phyloP scores from a whole-genome alignment of 2,888 invertebrate species.

The Limnephilus marmoratus region DNA sequence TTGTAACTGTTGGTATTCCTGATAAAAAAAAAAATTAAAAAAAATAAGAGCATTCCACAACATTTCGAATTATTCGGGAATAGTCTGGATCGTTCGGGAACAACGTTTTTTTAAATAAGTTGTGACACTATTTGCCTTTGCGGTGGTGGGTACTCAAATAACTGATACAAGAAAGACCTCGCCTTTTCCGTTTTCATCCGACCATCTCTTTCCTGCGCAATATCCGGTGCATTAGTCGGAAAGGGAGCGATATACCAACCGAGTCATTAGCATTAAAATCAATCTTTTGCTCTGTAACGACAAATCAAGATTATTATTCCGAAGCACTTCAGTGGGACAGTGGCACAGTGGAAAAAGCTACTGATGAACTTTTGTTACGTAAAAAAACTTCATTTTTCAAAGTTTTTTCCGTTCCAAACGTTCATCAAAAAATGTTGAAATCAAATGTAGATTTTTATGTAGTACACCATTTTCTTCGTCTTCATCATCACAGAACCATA shows the following conservation, averaged over 20 bases:
- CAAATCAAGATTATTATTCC: constrained; percentile 50
- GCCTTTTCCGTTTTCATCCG: constrained; percentile 55
- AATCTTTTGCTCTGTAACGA: constrained; percentile 48
- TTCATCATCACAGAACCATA: not conserved
- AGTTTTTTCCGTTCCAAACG: no score
- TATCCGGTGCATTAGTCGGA: constrained; percentile 57
- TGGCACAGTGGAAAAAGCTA: constrained; percentile 7
- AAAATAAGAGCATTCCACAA: no score
- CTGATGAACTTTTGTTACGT: not conserved
- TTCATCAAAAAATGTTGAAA: no score
- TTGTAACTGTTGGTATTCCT: no score
- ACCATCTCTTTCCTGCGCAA: constrained; percentile 52
- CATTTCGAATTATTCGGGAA: no score
- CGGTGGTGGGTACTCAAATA: constrained; percentile 29
- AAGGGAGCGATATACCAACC: constrained; percentile 49
- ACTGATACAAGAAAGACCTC: constrained; percentile 46
- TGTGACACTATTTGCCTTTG: not conserved
- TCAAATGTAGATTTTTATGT: no score
- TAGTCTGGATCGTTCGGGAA: no score
- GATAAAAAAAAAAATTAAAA: no score
- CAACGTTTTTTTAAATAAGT: not conserved
- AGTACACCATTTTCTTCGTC: no score
- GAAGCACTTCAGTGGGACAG: not conserved
- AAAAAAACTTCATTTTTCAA: not conserved
- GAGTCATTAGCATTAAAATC: constrained; percentile 56